phyloP scores from a whole-genome alignment of 64 coral and sea anemone genomes.

The Dendrophyllia cribrosa region DNA sequence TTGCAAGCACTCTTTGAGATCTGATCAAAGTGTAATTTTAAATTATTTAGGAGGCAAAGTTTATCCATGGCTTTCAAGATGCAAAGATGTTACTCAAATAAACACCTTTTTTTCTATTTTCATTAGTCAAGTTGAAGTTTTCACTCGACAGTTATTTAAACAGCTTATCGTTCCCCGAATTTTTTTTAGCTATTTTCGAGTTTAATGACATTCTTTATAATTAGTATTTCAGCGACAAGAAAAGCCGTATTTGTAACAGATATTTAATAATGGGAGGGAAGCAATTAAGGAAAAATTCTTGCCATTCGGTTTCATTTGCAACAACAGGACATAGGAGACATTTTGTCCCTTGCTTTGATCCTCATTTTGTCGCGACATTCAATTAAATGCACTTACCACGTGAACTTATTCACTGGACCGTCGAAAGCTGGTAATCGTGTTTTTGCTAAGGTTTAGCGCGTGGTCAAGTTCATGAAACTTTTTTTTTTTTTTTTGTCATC shows the following conservation, averaged over 20 bases:
- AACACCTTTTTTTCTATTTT: background rate
- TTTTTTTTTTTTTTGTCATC: no score
- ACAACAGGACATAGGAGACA: background rate
- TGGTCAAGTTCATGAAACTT: no score
- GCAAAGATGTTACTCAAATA: background rate
- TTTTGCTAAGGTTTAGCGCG: no score
- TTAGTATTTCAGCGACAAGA: background rate
- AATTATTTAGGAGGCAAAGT: no score
- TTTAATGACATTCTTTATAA: slow-evolving; percentile 10
- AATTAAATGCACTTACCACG: no score
- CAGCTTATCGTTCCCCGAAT: background rate
- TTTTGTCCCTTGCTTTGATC: background rate
- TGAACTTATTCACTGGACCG: no score
- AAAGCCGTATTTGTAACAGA: background rate
- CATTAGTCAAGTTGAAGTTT: background rate
- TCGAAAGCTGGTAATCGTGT: no score
- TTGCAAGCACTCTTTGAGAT: no score
- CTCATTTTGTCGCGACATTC: no score
- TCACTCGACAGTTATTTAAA: background rate
- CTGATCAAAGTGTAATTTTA: no score
- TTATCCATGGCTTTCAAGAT: no score
- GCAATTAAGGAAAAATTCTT: background rate
- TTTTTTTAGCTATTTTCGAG: slow-evolving; percentile 13
- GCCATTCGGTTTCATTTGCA: background rate
- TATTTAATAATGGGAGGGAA: background rate